These are phyloP conservation scores for Alloscopus bannaensis DNA, from an alignment of 2,888 invertebrate species.

Conservation along the genomic window DNA sequence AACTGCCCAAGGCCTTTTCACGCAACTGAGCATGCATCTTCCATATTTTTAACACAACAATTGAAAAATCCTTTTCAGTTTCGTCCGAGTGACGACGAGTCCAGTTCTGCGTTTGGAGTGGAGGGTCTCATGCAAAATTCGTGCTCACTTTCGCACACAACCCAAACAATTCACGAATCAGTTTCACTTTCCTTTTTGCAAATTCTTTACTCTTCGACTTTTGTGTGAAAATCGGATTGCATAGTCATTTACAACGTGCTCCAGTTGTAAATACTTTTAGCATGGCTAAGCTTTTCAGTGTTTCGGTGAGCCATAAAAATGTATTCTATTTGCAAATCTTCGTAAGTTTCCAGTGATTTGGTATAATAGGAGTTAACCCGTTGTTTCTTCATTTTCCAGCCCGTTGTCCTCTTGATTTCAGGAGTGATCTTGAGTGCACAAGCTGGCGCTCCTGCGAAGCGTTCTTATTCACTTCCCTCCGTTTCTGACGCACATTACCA, in stretches of 20 bases:
- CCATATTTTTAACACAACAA: slow-evolving; percentile 10
- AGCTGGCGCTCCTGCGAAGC: slow-evolving; percentile 54
- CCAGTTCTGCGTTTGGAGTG: slow-evolving; percentile 45
- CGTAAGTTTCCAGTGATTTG: too few species aligned
- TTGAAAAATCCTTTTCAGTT: slow-evolving; percentile 28
- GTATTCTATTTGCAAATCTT: too few species aligned
- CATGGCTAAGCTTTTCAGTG: slow-evolving; percentile 48
- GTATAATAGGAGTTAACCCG: too few species aligned
- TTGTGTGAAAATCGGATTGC: too few species aligned
- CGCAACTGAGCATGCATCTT: neutral
- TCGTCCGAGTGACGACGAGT: slow-evolving; percentile 29
- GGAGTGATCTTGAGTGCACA: slow-evolving; percentile 54
- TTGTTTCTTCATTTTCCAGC: slow-evolving; percentile 14
- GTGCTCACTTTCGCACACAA: too few species aligned
- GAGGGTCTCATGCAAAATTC: slow-evolving; percentile 28
- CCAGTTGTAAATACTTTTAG: too few species aligned
- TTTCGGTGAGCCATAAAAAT: too few species aligned
- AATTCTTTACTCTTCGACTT: too few species aligned
- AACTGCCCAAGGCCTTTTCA: slow-evolving; percentile 60
- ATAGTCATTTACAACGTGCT: too few species aligned
- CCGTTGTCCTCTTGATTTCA: slow-evolving; percentile 50
- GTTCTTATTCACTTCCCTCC: slow-evolving; percentile 70
- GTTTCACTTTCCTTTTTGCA: too few species aligned
- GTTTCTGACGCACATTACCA: slow-evolving; percentile 71
- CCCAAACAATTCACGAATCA: too few species aligned